Conservation (phyloP, 2,797 vertebrate genomes). For the Sebastolobus alascanus region DNA sequence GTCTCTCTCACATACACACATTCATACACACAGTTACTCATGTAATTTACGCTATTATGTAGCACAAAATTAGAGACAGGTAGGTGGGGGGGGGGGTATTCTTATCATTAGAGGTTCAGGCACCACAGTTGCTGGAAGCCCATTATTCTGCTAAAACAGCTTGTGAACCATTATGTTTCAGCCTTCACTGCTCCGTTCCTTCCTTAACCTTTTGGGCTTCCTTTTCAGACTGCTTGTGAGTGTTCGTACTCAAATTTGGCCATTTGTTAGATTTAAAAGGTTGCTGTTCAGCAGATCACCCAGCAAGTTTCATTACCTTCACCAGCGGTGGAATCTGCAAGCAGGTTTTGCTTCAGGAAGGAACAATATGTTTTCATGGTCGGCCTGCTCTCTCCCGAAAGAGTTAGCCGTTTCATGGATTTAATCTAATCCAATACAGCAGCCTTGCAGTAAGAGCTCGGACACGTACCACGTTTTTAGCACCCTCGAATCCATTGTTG, state of each 20-base stretch:
- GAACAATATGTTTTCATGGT: no score
- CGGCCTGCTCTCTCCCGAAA: no score
- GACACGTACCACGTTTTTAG: no score
- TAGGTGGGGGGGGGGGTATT: slow-evolving; percentile 7
- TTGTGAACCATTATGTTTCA: slow-evolving; percentile 10
- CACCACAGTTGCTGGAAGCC: slow-evolving; percentile 12
- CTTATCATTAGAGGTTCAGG: slow-evolving; percentile 39
- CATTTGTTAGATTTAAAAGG: slow-evolving; percentile 3
- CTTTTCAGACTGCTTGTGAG: neutral
- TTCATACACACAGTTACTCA: neutral
- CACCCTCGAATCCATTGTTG: no score
- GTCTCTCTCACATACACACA: neutral
- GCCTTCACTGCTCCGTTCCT: neutral
- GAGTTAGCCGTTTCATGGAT: no score
- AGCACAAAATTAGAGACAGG: slow-evolving; percentile 15
- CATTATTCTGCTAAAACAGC: slow-evolving; percentile 31
- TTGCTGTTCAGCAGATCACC: neutral
- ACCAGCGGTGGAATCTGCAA: neutral
- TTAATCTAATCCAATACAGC: neutral
- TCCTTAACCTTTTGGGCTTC: slow-evolving; percentile 19
- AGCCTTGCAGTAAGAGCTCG: neutral
- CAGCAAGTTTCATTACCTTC: neutral
- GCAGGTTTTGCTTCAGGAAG: neutral
- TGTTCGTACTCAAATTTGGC: neutral
- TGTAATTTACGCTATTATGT: slow-evolving; percentile 42